phyloP scores from a whole-genome alignment of 2,888 invertebrate genomes.

The Sphaeridia pumilis region DNA sequence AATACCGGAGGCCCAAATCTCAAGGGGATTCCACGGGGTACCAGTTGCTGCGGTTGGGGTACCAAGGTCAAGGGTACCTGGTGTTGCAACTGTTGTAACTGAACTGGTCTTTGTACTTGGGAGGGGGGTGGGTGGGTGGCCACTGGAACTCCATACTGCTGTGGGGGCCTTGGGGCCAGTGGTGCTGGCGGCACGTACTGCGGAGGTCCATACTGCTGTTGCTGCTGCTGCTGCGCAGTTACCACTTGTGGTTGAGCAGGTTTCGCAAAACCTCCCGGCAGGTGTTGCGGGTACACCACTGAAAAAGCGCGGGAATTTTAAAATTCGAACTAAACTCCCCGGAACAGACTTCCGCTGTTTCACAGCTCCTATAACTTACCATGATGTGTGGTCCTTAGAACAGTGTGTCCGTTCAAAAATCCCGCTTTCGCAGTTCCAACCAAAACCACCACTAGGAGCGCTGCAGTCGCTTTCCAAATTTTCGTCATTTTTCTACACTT shows the following conservation, averaged over 20 bases:
- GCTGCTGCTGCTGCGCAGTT: not conserved
- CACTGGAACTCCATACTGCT: not conserved
- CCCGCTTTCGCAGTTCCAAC: not conserved
- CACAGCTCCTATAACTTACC: not conserved
- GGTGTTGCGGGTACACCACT: slow-evolving; percentile 6
- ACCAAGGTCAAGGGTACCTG: too few species aligned
- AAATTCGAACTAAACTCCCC: not conserved
- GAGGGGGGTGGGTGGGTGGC: not conserved
- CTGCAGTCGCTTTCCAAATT: not conserved
- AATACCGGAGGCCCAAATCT: not conserved
- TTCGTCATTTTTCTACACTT: too few species aligned
- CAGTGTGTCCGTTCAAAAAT: not conserved
- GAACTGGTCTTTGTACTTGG: not conserved
- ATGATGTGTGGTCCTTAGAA: not conserved
- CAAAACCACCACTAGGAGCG: not conserved
- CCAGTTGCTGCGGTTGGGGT: not conserved
- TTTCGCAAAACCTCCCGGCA: not conserved
- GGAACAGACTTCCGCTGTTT: not conserved
- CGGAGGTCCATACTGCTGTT: not conserved
- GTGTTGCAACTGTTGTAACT: not conserved
- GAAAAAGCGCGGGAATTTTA: not conserved
- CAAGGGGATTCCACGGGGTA: not conserved
- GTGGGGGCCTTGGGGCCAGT: not conserved
- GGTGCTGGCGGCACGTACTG: not conserved
- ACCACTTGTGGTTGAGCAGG: not conserved